These are phyloP conservation scores for Columba guinea DNA, from an alignment of 2,797 vertebrate species.

Conservation along the genomic window DNA sequence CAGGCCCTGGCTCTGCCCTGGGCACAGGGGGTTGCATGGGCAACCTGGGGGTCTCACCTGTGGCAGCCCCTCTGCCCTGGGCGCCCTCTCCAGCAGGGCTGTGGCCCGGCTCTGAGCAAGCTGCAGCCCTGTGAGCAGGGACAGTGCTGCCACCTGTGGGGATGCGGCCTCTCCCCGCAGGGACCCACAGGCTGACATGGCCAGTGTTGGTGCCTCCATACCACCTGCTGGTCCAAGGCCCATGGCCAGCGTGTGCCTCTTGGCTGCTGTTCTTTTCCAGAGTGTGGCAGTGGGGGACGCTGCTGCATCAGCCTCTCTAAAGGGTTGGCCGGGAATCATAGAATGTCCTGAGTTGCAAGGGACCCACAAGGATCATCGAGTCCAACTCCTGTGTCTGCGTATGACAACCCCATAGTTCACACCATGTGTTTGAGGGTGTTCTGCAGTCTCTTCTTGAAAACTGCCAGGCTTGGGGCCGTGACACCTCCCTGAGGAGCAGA, in stretches of 20 bases:
- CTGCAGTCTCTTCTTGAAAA: too few relatives aligned
- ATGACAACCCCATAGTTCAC: too few relatives aligned
- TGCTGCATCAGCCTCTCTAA: background rate
- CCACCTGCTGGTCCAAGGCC: fast-evolving
- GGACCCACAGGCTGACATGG: fast-evolving
- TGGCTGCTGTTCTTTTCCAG: background rate
- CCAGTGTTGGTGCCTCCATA: fast-evolving
- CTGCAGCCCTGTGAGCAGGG: fast-evolving
- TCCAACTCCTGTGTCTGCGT: too few relatives aligned
- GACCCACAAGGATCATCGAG: too few relatives aligned
- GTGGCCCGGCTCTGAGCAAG: background rate
- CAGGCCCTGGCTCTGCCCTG: background rate
- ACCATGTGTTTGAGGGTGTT: too few relatives aligned
- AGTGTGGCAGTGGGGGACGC: background rate
- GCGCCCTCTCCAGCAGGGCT: background rate
- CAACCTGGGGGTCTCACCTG: background rate
- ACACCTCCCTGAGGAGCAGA: background rate
- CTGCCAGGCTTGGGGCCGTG: too few relatives aligned
- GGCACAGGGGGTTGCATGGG: background rate
- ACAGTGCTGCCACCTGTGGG: background rate
- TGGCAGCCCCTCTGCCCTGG: background rate
- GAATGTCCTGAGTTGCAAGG: too few relatives aligned
- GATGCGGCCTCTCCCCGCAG: background rate
- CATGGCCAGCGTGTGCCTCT: fast-evolving
- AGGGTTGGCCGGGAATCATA: background rate